Base-by-base conservation (phyloP, 2,797 vertebrate genomes). In the Myotis vivesi region DNA sequence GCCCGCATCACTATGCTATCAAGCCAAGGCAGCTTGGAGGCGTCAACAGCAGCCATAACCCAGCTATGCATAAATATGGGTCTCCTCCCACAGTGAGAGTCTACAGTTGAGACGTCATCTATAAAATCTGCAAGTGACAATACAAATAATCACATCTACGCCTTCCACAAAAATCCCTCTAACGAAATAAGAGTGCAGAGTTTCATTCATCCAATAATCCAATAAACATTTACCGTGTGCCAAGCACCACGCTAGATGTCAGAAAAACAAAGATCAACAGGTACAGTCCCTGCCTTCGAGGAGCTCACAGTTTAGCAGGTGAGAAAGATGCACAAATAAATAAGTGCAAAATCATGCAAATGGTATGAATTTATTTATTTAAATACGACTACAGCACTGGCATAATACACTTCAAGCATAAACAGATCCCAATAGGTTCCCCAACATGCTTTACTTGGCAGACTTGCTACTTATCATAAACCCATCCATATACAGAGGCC, bases 391-490 rank as follows among this genome's bases (percentile, higher is more conserved):
- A 88, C 5, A 68, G 84, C 69, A 72, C 2, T 53, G 33, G 73
- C 82, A 92, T 8, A 83, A 88, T 72, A 86, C 5, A 22, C 77
- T 86, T 87, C n/a, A 90, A 85, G 89, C 85, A 92, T 4, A 66
- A 93, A 87, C 71, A 84, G 38, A 92, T 41, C 41, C 87, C 53
- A 49, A 16, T 10, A 92, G 69, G 57, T 79, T 94, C 71, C 53
- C 73, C 33, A 93, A 80, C 88, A 72, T 1, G n/a, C 33, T 94
- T 20, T 36, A 76, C 94, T 91, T 93, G 88, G 95, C 76, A 79
- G 36, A 73, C 69, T 91, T 68, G 82, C 77, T 91, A 57, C 30
- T 95, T 96, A 87, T 91, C 93, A 83, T 46, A 82, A 93, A 92
- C 36, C 51, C 76, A 94, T 82, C 81, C 38, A 6, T 77, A 62